phyloP scores from a whole-genome alignment of 2,888 invertebrate genomes.

The Schizotus pectinicornis region DNA sequence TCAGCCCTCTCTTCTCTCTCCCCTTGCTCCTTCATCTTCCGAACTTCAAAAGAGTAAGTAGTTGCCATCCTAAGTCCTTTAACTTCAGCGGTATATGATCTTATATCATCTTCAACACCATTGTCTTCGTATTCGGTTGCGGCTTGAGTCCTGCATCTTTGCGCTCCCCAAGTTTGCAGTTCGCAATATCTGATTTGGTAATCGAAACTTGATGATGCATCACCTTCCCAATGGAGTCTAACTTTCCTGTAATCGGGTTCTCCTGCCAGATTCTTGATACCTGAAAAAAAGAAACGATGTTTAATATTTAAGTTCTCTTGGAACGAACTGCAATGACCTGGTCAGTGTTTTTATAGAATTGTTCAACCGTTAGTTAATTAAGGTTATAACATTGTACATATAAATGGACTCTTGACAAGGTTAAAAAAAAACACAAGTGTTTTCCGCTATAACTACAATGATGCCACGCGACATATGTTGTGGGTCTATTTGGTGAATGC shows the following conservation, averaged over 20 bases:
- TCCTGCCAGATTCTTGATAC: slow-evolving; percentile 67
- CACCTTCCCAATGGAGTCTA: slow-evolving; percentile 69
- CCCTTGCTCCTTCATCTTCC: slow-evolving; percentile 60
- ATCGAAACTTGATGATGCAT: slow-evolving; percentile 62
- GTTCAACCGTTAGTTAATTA: slow-evolving; percentile 11
- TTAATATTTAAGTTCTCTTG: neutral
- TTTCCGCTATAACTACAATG: neutral
- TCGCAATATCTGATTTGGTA: slow-evolving; percentile 81
- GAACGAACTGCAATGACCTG: slow-evolving; percentile 20
- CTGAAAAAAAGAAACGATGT: slow-evolving; percentile 53
- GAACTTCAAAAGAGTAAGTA: slow-evolving; percentile 79
- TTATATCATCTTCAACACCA: slow-evolving; percentile 46
- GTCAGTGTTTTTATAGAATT: slow-evolving; percentile 9
- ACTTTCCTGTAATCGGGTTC: slow-evolving; percentile 73
- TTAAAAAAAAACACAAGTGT: slow-evolving; percentile 5
- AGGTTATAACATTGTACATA: slow-evolving; percentile 7
- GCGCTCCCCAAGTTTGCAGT: slow-evolving; percentile 79
- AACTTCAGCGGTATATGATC: slow-evolving; percentile 66
- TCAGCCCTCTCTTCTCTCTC: slow-evolving; percentile 57
- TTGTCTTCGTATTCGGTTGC: slow-evolving; percentile 45
- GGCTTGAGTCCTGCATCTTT: slow-evolving; percentile 69
- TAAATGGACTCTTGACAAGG: slow-evolving; percentile 1
- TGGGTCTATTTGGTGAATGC: slow-evolving; percentile 10
- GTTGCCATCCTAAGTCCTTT: slow-evolving; percentile 81
- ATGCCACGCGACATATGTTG: too few relatives aligned